Evolutionary conservation across 2,113 vertebrate genomes (phyloP), one percentile per base, ranked within the genome.

Genomic region (Puffinus mauretanicus): DNA sequence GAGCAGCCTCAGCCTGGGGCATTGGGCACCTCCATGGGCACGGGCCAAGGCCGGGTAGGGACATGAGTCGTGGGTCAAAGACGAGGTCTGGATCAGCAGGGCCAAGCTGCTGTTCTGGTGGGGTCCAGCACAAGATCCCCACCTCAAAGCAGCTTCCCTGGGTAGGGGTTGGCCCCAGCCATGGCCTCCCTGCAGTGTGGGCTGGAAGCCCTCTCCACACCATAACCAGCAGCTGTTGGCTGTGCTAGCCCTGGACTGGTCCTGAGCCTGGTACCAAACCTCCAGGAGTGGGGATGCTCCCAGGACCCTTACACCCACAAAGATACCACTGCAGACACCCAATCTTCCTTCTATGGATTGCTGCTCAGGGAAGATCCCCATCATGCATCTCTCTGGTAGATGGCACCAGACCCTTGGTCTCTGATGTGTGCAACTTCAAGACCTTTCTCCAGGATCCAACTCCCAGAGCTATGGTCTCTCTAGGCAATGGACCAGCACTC

Each of bases 251-350:
- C 77, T 54, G 46, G 66, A 9, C 24, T 57, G 18, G 7, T 54
- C 51, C 30, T 22, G 21, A 60, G 32, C 32, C 24, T 54, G 40
- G 7, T 44, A 61, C 24, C 24, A 62, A 73, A 52, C 5, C 6
- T 87, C 14, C 65, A 61, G 36, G 36, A 82, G 3, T 1, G 1
- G 71, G 25, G 32, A 40, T 66, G 36, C 9, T 76, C 47, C 25
- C 15, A 46, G 49, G 13, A 47, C 4, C 8, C 9, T 73, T 47
- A 47, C 2, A 30, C 5, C 1, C 7, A 6, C 49, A 44, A 58
- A 70, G 61, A 65, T 7, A 42, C 7, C 25, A 64, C 9, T 16
- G 32, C 0, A 0, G 38, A 47, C 9, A 25, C 4, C 10, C 44
- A 77, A 40, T 51, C 12, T 25, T 80, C 3, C 7, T 82, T 44